Evolutionary conservation across 2,113 vertebrate species (phyloP), one percentile per base, ranked within the genome.

Genomic region (Mus musculus): DNA sequence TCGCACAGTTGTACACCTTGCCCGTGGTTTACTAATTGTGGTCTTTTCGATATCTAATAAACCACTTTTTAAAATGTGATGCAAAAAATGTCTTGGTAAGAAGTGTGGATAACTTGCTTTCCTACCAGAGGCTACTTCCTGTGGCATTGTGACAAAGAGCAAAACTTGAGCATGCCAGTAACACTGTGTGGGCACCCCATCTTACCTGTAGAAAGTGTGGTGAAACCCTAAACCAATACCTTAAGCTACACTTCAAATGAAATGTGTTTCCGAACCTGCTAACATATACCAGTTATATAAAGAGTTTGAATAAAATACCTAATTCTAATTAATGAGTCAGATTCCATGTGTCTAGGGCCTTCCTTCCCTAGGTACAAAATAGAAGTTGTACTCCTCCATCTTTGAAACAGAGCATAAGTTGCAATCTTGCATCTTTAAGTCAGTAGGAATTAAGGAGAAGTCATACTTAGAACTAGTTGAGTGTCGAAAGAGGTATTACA

Each of bases 11-110:
- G 76, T 54, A 69, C 71, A 17, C 69, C 49, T 92, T 85, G 24
- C 49, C 63, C 6, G 84, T 69, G 33, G 61, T 59, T 6, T 89
- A 71, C 61, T 96, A 92, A 95, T 88, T 78, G 87, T 13, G 26
- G 61, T 59, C n/a, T 92, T 93, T 84, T 54, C 56, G 4, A 76
- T 92, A 46, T 92, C 52, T 67, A 82, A 3, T 90, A n/a, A 94
- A 67, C 92, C 73, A 28, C 46, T 87, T 72, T 87, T 77, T 42
- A 42, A 39, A 89, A 69, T 20, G n/a, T 56, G 76, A 36, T 22
- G 12, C 5, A 67, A 78, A 94, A 91, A 93, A 77, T 67, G 30
- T 77, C 73, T 77, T 61, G 78, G 20, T 59, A 82, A 81, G 76
- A 89, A 56, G 65, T 71, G 2, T 36, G 81, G 39, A 14, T 69